Percentiles rank a stretch among this genome's conserved stretches.
Evolutionary conservation across 2,888 invertebrate genomes (phyloP).

Genomic region (Pandemis cinnamomeana): DNA sequence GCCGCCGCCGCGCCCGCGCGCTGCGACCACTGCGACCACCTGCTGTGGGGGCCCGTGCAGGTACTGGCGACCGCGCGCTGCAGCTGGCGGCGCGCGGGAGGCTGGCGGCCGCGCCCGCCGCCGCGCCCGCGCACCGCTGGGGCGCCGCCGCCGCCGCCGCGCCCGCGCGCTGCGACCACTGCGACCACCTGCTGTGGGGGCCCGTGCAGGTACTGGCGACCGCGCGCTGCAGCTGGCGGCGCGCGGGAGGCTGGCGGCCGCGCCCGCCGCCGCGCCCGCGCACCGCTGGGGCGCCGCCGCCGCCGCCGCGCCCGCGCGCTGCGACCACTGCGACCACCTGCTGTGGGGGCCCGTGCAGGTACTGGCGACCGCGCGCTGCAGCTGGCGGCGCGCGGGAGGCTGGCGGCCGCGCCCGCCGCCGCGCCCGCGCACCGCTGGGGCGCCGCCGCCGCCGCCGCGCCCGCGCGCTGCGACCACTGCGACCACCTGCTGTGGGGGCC

Average conservation of each 20-base stretch:
- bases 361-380: too few relatives aligned
- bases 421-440: constrained; percentile 68
- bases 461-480: constrained; percentile 96
- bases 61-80: constrained; percentile 92
- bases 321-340: too few relatives aligned
- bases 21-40: constrained; percentile 95
- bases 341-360: too few relatives aligned
- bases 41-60: constrained; percentile 89
- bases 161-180: constrained; percentile 96
- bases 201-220: constrained; percentile 83
- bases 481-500: constrained; percentile 93
- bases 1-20: constrained; percentile 93
- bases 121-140: constrained; percentile 86
- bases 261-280: too few relatives aligned
- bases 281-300: too few relatives aligned
- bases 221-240: too few relatives aligned
- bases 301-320: too few relatives aligned
- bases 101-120: constrained; percentile 88
- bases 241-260: too few relatives aligned
- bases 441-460: constrained; percentile 93
- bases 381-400: too few relatives aligned
- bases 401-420: too few relatives aligned
- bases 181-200: constrained; percentile 95
- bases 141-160: constrained; percentile 92
- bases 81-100: constrained; percentile 69